Evolutionary conservation across 2,888 invertebrate species (phyloP).

Genomic region (Eupithecia abbreviata): DNA sequence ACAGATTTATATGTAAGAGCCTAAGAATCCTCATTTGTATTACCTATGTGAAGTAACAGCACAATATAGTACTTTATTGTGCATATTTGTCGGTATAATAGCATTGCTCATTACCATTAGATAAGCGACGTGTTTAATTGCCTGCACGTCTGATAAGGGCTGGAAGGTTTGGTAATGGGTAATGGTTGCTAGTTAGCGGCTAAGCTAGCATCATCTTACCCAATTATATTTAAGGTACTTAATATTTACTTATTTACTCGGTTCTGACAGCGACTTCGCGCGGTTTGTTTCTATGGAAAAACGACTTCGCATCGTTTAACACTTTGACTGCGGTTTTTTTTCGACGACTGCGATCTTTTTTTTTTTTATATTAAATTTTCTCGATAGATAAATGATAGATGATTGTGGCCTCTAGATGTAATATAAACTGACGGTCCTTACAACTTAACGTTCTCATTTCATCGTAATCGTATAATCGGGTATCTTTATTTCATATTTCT

Average conservation of each 20-base stretch:
- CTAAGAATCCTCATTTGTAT: neutral
- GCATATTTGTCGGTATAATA: slow-evolving; percentile 7
- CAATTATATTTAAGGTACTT: neutral
- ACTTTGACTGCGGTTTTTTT: too few species aligned
- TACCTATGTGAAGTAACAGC: neutral
- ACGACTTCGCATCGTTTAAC: too few species aligned
- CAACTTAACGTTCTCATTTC: neutral
- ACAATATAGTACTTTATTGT: slow-evolving; percentile 13
- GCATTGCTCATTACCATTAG: slow-evolving; percentile 49
- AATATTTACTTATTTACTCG: neutral
- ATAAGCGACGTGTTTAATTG: slow-evolving; percentile 58
- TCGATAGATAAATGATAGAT: too few species aligned
- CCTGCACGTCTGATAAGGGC: slow-evolving; percentile 54
- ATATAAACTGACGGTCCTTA: neutral
- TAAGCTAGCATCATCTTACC: too few species aligned
- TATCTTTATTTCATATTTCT: neutral
- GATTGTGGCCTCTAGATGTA: neutral
- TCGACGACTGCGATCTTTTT: too few species aligned
- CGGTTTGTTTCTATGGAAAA: neutral
- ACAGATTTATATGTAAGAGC: neutral
- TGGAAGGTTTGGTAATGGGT: slow-evolving; percentile 1
- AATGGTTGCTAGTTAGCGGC: neutral
- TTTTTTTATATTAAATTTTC: neutral
- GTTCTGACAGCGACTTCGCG: neutral
- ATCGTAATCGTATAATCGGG: neutral